Evolutionary conservation across 2,113 vertebrate species (phyloP).

Genomic region (Pterocles orientalis): DNA sequence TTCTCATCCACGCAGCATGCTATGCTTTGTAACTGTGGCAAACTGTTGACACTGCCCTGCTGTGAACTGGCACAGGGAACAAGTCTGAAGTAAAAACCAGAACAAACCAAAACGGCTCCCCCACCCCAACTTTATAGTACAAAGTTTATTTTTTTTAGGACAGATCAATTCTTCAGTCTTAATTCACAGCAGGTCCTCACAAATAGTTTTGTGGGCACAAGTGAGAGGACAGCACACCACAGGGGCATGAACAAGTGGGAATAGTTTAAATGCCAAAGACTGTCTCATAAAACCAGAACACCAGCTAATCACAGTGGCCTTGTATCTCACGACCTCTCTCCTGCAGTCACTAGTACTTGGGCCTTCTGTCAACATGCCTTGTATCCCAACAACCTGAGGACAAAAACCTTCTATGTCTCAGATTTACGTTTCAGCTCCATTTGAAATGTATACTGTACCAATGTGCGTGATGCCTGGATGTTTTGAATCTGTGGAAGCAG

Average conservation of each 20-base stretch:
- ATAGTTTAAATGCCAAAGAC: not conserved
- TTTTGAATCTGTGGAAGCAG: slow-evolving; percentile 91
- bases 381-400: not conserved
- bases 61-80: rapidly evolving
- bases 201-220: not conserved
- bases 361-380: not conserved
- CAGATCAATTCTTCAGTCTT: not conserved
- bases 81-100: not conserved
- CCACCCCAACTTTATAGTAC: not conserved
- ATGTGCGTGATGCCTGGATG: slow-evolving; percentile 89
- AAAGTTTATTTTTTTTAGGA: not conserved
- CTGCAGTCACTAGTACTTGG: not conserved
- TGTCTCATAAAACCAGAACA: not conserved
- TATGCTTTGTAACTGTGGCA: not conserved
- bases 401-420: not conserved
- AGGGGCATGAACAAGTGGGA: not conserved
- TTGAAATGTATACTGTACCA: slow-evolving; percentile 78
- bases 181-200: not conserved
- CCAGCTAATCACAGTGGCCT: not conserved
- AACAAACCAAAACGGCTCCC: not conserved
- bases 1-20: not conserved
- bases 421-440: not conserved
- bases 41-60: not conserved
- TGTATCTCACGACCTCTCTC: not conserved
- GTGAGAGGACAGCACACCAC: not conserved